Evolutionary conservation across 2,888 invertebrate species (phyloP), one percentile per base, ranked within the genome.

Genomic region (Eutolmus rufibarbis): DNA sequence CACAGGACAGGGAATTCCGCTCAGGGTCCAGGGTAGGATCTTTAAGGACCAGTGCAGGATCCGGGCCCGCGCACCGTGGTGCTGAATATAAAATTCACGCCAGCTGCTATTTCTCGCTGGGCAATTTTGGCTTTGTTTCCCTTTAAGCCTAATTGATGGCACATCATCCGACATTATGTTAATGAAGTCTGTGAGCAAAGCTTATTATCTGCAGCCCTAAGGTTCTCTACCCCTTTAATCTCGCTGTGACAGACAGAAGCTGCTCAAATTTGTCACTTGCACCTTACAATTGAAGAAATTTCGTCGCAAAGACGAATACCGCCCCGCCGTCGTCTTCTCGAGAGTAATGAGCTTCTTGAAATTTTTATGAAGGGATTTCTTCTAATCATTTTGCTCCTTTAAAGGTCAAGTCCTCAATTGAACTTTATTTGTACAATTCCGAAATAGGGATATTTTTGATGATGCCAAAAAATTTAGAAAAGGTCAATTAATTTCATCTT

Each of bases 131-230:
- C 34, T 81, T 81, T 81, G 81, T 81, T 81, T 81, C 81, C 56
- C 43, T 81, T 81, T 81, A 51, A 81, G 81, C 81, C 51, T 81
- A 81, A 81, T 81, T 81, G 81, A 81, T 81, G 81, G 81, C 81
- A 81, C 81, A 81, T 81, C 81, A 81, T 81, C 34, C 81, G 34
- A 81, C 46, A 81, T 81, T 81, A 81, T 81, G 81, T 37, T 81
- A 81, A 81, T 81, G 81, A 81, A 51, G 81, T 56, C 56, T 43
- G 43, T 34, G 34, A 51, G 81, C 23, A 81, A 76, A 34, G 14
- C 56, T 81, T 51, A 31, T 31, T 28, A 51, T 51, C 56, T 28
- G 16, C 8, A 28, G 16, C n/a, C 28, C 16, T 43, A 81, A 56
- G 56, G 56, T 56, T n/a, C 31, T 8, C 51, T 81, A 81, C 28